Percentiles rank a stretch among this genome's conserved stretches.
Conservation (phyloP, 2,888 invertebrate genomes). For the Synanthedon andrenaeformis region DNA sequence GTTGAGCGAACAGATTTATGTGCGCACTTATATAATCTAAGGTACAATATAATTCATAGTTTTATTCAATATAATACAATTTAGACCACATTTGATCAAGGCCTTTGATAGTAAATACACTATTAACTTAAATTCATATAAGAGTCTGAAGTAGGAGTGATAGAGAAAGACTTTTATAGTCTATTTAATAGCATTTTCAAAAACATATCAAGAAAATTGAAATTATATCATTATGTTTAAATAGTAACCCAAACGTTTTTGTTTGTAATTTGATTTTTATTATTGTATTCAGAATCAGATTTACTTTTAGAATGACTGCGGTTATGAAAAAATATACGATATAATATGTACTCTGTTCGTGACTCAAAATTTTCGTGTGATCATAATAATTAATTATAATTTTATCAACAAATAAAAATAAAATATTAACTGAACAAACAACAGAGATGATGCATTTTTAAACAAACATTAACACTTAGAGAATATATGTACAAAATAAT, state of each 20-base stretch:
- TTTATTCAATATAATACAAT: conserved; percentile 18
- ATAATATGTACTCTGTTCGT: too few species aligned
- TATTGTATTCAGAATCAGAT: background rate
- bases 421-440: too few species aligned
- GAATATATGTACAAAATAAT: background rate
- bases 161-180: too few species aligned
- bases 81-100: conserved; percentile 31
- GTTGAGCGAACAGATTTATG: conserved; percentile 45
- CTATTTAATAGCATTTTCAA: background rate
- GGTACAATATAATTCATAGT: conserved; percentile 6
- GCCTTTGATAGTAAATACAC: conserved; percentile 13
- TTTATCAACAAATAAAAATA: too few species aligned
- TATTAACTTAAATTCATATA: too few species aligned
- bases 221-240: background rate
- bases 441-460: too few species aligned
- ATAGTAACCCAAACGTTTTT: background rate
- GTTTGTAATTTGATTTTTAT: background rate
- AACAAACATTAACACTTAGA: too few species aligned
- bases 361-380: too few species aligned
- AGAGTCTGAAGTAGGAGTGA: too few species aligned
- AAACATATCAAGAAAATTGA: background rate
- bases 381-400: too few species aligned
- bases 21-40: conserved; percentile 49
- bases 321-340: background rate
- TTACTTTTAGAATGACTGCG: background rate